Percentiles rank a stretch among this genome's conserved stretches.
Evolutionary conservation across 2,113 vertebrate genomes (phyloP).

Genomic region (Morone saxatilis): DNA sequence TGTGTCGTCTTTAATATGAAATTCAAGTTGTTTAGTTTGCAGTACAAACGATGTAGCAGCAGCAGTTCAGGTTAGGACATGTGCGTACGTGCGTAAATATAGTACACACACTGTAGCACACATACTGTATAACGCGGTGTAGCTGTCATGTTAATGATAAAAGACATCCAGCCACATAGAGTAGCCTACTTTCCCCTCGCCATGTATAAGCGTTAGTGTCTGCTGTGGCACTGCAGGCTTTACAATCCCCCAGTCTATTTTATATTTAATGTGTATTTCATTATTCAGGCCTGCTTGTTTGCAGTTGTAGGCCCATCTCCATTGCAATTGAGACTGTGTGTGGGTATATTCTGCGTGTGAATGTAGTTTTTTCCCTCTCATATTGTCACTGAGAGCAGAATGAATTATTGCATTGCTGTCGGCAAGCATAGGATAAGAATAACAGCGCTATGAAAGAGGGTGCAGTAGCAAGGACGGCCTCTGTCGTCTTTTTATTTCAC

Average conservation of each 20-base stretch:
- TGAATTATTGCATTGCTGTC: constrained; percentile 64
- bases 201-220: constrained; percentile 59
- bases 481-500: constrained; percentile 28
- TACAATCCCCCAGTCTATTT: constrained; percentile 54
- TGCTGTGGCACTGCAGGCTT: constrained; percentile 56
- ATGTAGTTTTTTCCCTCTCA: neutral
- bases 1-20: neutral
- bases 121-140: constrained; percentile 18
- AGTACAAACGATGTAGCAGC: neutral
- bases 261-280: constrained; percentile 77
- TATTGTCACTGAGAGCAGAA: constrained; percentile 45
- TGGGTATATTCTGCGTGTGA: neutral
- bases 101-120: constrained; percentile 5
- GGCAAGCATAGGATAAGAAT: constrained; percentile 61
- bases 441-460: constrained; percentile 43
- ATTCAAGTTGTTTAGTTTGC: neutral
- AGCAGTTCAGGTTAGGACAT: constrained; percentile 18
- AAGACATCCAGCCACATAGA: constrained; percentile 41
- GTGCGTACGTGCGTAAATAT: constrained; percentile 34
- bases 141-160: constrained; percentile 60
- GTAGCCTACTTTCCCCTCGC: constrained; percentile 63
- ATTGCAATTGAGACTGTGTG: constrained; percentile 38
- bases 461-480: constrained; percentile 51
- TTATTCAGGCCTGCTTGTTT: constrained; percentile 75
- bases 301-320: constrained; percentile 52